These are phyloP conservation scores for Argyrosomus regius DNA, from an alignment of 2,797 vertebrate genomes.

Conservation along the genomic window DNA sequence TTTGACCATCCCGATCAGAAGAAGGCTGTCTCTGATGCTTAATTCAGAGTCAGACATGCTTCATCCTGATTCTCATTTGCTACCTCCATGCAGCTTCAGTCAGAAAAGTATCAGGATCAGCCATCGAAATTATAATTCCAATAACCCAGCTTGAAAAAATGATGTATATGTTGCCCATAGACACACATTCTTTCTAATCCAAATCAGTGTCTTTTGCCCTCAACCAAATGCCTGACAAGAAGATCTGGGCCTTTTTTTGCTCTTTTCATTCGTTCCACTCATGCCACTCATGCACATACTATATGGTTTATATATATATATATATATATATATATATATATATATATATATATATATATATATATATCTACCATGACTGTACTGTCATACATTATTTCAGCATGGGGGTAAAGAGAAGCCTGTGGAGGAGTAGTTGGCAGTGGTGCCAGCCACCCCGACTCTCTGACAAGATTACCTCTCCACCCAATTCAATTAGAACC, in stretches of 20 bases:
- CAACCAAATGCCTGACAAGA: constrained; percentile 5
- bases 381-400: constrained; percentile 63
- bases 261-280: neutral
- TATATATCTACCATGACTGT: constrained; percentile 10
- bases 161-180: neutral
- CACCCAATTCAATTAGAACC: constrained; percentile 79
- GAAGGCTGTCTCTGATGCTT: too few species aligned
- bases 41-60: too few species aligned
- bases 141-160: neutral
- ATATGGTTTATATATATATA: neutral
- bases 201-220: constrained; percentile 4
- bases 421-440: constrained; percentile 67
- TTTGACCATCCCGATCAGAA: neutral
- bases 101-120: neutral
- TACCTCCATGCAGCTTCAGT: neutral
- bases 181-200: neutral
- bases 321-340: constrained; percentile 4
- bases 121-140: constrained; percentile 2
- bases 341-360: neutral
- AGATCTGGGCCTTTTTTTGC: neutral
- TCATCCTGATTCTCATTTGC: neutral
- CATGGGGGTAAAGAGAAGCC: constrained; percentile 70
- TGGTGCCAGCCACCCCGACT: constrained; percentile 64
- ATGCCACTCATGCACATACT: constrained; percentile 12
- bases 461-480: constrained; percentile 77